These are phyloP conservation scores for Halcyon chelicuti DNA, from an alignment of 2,797 vertebrate genomes.

Conservation along the genomic window DNA sequence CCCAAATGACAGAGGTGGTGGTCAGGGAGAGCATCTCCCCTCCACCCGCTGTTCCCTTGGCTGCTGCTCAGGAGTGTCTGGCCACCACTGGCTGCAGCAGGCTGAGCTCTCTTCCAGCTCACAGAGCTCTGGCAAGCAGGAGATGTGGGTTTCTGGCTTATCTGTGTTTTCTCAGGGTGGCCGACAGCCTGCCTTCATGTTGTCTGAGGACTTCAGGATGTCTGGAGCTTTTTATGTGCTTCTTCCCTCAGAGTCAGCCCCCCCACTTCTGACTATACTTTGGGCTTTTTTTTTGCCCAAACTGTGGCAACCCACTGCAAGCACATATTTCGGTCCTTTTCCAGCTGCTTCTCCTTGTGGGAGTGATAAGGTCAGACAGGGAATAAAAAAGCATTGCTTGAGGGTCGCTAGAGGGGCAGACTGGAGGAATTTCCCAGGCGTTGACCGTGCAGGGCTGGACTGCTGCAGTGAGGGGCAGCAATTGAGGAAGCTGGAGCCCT, in stretches of 20 bases:
- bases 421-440: background rate
- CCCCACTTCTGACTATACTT: background rate
- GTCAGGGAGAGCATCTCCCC: background rate
- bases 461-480: background rate
- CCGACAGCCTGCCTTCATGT: background rate
- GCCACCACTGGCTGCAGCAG: background rate
- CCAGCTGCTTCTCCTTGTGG: background rate
- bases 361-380: background rate
- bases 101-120: background rate
- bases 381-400: background rate
- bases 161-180: conserved; percentile 49
- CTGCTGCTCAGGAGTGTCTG: background rate
- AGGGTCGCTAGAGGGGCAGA: background rate
- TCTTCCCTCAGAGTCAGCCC: background rate
- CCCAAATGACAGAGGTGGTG: background rate
- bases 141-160: background rate
- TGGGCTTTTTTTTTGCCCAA: background rate
- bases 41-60: accelerated
- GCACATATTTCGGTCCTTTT: background rate
- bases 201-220: conserved; percentile 10
- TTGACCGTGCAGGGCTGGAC: background rate
- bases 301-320: background rate
- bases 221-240: background rate
- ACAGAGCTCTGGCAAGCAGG: background rate
- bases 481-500: background rate